Evolutionary conservation across 1,140 invertebrate genomes (phyloP).

Genomic region (Rhyacophila brunnea): DNA sequence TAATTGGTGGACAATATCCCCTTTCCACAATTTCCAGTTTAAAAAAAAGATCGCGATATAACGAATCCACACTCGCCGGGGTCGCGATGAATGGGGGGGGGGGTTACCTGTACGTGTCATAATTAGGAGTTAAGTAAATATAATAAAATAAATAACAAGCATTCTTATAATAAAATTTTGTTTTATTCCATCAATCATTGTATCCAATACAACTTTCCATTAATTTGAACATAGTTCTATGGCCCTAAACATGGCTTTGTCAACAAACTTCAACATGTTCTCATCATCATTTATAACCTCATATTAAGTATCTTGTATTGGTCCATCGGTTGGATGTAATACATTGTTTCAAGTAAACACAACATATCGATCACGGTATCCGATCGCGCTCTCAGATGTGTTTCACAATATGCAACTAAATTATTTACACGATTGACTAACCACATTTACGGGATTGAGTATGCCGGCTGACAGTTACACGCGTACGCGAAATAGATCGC

Average conservation of each 20-base stretch:
- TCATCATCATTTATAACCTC: slow-evolving; percentile 38
- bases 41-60: too few relatives aligned
- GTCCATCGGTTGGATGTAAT: slow-evolving; percentile 35
- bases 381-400: slow-evolving; percentile 27
- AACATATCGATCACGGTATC: slow-evolving; percentile 23
- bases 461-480: slow-evolving; percentile 13
- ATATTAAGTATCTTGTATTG: slow-evolving; percentile 31
- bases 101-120: background rate
- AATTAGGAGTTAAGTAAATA: background rate
- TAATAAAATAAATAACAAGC: slow-evolving; percentile 6
- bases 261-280: slow-evolving; percentile 34
- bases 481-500: slow-evolving; percentile 18
- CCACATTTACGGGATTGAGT: slow-evolving; percentile 31
- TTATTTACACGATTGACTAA: slow-evolving; percentile 35
- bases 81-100: background rate
- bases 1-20: background rate
- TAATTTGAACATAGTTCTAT: slow-evolving; percentile 37
- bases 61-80: too few relatives aligned
- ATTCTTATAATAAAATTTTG: slow-evolving; percentile 30
- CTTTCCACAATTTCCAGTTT: too few relatives aligned
- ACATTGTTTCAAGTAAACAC: slow-evolving; percentile 21
- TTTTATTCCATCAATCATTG: slow-evolving; percentile 35
- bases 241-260: slow-evolving; percentile 36
- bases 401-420: slow-evolving; percentile 24
- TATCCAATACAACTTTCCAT: slow-evolving; percentile 31